These are phyloP conservation scores for Osedax frankpressi DNA, from an alignment of 2,888 invertebrate genomes.

Conservation along the genomic window DNA sequence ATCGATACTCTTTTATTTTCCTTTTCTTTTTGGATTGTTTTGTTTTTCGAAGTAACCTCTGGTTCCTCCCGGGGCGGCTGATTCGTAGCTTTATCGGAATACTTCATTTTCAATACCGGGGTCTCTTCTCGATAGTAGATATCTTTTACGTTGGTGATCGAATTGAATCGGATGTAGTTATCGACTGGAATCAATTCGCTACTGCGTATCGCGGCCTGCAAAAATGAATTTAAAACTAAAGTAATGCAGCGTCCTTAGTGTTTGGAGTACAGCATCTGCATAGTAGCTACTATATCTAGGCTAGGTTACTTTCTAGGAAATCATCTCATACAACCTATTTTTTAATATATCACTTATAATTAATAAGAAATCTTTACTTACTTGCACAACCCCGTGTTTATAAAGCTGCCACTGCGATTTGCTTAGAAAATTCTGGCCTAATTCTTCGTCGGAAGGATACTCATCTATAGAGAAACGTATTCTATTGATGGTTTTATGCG, in stretches of 20 bases:
- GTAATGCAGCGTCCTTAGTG: too few species aligned
- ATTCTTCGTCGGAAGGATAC: constrained; percentile 16
- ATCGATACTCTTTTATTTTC: too few species aligned
- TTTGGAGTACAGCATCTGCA: not conserved
- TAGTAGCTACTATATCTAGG: not conserved
- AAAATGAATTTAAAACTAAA: too few species aligned
- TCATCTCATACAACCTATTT: not conserved
- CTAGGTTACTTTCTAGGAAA: not conserved
- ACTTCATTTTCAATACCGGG: not conserved
- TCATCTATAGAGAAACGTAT: not conserved
- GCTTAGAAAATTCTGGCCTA: constrained; percentile 8
- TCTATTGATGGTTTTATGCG: not conserved
- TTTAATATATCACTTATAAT: not conserved
- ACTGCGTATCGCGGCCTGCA: not conserved
- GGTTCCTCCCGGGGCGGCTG: too few species aligned
- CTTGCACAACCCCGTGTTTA: constrained; percentile 16
- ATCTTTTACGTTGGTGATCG: not conserved
- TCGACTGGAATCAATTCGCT: not conserved
- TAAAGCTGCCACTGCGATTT: constrained; percentile 19
- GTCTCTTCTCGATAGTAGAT: not conserved
- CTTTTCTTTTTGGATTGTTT: too few species aligned
- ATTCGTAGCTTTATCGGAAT: not conserved
- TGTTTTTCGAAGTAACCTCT: too few species aligned
- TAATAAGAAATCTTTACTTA: not conserved
- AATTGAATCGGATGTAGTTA: constrained; percentile 8